These are phyloP conservation scores for Trigoniulus corallinus DNA, from an alignment of 1,140 invertebrate species.

Conservation along the genomic window DNA sequence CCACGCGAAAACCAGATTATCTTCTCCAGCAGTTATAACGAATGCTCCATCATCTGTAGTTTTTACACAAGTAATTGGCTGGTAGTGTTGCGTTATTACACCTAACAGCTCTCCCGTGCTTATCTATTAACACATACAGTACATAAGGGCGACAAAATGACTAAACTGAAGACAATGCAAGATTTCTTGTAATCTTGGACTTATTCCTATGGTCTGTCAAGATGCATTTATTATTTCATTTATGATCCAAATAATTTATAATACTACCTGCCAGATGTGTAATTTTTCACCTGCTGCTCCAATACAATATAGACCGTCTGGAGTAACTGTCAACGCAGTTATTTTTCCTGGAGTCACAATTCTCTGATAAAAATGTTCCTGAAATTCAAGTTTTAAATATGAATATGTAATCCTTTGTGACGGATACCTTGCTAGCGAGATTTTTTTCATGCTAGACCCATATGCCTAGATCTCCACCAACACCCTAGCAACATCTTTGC, in stretches of 20 bases:
- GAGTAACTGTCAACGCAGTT: constrained; percentile 43
- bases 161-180: neutral
- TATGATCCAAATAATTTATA: neutral
- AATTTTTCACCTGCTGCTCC: constrained; percentile 63
- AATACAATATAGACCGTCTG: constrained; percentile 48
- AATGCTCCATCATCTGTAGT: constrained; percentile 53
- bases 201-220: neutral
- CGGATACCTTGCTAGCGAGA: too few relatives aligned
- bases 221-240: neutral
- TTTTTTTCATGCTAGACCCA: too few relatives aligned
- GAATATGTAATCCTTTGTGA: too few relatives aligned
- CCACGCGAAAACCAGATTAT: constrained; percentile 70
- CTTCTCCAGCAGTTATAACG: constrained; percentile 58
- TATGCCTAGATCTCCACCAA: too few relatives aligned
- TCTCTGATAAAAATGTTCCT: constrained; percentile 31
- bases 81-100: constrained; percentile 57
- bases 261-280: constrained; percentile 51
- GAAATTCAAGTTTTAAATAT: constrained; percentile 1
- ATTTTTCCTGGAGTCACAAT: constrained; percentile 63
- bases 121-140: constrained; percentile 27
- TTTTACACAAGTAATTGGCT: constrained; percentile 50
- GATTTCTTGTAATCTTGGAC: neutral
- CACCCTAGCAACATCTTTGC: too few relatives aligned
- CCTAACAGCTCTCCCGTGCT: constrained; percentile 52
- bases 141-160: constrained; percentile 1